Evolutionary conservation across 2,888 invertebrate genomes (phyloP), one percentile per base, ranked within the genome.

Genomic region (Mythimna vitellina): DNA sequence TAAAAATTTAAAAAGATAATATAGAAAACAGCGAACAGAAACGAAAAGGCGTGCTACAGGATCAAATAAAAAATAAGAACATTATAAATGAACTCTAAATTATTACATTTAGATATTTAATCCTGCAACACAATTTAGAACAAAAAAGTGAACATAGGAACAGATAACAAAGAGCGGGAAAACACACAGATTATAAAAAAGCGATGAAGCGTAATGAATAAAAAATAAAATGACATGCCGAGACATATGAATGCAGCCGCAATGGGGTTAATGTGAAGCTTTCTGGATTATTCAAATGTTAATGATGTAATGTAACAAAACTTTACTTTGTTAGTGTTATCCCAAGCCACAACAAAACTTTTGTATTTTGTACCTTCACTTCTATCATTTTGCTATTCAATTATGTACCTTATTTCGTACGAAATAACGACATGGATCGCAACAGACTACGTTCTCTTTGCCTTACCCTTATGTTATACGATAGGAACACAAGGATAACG

Each of bases 281-380:
- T 87, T 88, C 84, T 80, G 73, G 74, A 69, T 83, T 82, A 82
- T 65, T 77, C 73, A 84, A 81, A 84, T 89, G 91, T 94, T 92
- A 92, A 92, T 92, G 89, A 90, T 86, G 89, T 81, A 82, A 90
- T 86, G 89, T 81, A 79, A 76, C 74, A 86, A 75, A 84, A 73
- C 67, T 82, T 76, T 69, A 76, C 75, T 68, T 83, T 89, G 90
- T 93, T 92, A 93, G 91, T 92, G 87, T 90, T 73, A 84, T 91
- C 94, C 94, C 93, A 95, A 95, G 95, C 96, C 96, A 96, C 96
- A 96, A 96, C 96, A 96, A 96, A 92, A 95, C 96, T 96, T 96
- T 95, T 92, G 62, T 82, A 87, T 82, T 81, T 69, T 82, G 81
- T 88, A 87, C 89, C 80, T 85, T 65, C 81, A 83, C 89, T 93